Conservation (phyloP, 2,113 vertebrate genomes). For the Caloenas nicobarica region DNA sequence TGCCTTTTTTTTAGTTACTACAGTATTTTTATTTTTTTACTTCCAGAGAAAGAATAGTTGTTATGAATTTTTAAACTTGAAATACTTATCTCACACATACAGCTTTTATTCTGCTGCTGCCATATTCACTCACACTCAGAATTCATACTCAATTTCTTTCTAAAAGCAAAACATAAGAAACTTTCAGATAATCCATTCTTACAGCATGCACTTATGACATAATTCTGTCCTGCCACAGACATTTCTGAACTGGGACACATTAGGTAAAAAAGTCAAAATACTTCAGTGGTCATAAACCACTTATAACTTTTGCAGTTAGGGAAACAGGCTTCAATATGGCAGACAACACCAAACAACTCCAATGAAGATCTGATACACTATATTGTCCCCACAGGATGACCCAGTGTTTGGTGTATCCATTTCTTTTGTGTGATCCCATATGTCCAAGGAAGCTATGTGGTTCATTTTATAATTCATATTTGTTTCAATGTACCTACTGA, state of each 20-base stretch:
- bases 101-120: neutral
- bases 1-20: neutral
- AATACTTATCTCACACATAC: neutral
- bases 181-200: neutral
- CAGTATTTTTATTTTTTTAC: neutral
- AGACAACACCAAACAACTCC: neutral
- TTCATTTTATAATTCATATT: neutral
- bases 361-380: neutral
- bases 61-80: neutral
- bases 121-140: neutral
- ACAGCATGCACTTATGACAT: neutral
- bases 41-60: neutral
- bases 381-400: neutral
- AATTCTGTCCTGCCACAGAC: neutral
- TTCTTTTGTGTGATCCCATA: neutral
- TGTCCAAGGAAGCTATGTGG: neutral
- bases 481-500: neutral
- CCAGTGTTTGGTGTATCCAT: neutral
- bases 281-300: neutral
- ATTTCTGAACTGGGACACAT: neutral
- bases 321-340: neutral
- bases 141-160: neutral
- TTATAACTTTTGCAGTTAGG: neutral
- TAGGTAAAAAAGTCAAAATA: neutral
- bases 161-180: neutral